These are phyloP conservation scores for Ips typographus DNA, from an alignment of 1,140 invertebrate species.

Conservation along the genomic window DNA sequence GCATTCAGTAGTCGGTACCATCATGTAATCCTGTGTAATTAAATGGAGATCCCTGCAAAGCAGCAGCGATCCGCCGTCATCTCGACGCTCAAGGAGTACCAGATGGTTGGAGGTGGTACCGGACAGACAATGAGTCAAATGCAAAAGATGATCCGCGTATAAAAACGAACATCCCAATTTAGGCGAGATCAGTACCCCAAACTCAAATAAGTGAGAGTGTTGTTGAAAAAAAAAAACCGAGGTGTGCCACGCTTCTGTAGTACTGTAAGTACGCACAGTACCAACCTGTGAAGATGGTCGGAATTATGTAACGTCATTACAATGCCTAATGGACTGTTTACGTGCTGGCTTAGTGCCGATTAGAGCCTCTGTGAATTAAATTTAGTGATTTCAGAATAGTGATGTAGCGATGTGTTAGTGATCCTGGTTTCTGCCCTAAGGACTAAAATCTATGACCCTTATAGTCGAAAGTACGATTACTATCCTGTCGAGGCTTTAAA, in stretches of 20 bases:
- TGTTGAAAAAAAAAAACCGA: conserved; percentile 20
- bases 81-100: conserved; percentile 26
- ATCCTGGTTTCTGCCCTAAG: no score
- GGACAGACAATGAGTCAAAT: conserved; percentile 28
- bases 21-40: neutral
- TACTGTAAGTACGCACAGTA: conserved; percentile 22
- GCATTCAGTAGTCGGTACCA: neutral
- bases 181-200: conserved; percentile 29
- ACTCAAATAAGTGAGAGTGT: conserved; percentile 36
- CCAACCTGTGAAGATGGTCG: neutral
- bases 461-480: no score
- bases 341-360: neutral
- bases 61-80: conserved; percentile 3
- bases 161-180: conserved; percentile 35
- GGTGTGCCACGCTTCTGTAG: conserved; percentile 22
- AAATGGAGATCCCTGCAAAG: neutral
- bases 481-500: no score
- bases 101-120: conserved; percentile 24
- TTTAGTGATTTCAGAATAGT: neutral
- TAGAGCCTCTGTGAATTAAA: neutral
- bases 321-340: neutral
- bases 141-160: conserved; percentile 36
- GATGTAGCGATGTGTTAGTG: neutral
- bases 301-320: neutral
- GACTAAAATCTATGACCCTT: no score